Conservation (phyloP, 2,797 vertebrate genomes). For the Gymnocypris eckloni region DNA sequence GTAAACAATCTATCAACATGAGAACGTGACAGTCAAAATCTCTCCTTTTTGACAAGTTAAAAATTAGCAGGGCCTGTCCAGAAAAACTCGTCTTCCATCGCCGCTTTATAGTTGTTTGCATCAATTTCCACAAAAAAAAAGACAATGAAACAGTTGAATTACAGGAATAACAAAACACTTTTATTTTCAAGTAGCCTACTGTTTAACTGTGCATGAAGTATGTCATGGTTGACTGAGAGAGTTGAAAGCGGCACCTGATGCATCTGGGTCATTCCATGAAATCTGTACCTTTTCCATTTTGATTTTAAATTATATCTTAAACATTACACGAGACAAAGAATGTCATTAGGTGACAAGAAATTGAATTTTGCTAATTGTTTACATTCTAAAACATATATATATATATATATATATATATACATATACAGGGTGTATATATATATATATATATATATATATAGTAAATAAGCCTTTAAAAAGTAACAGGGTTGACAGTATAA, state of each 20-base stretch:
- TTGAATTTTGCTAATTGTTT: background rate
- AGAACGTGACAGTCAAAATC: background rate
- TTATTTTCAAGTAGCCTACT: slow-evolving; percentile 24
- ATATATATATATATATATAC: background rate
- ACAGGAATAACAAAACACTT: slow-evolving; percentile 29
- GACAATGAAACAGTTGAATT: slow-evolving; percentile 17
- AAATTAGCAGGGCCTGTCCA: background rate
- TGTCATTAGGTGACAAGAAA: background rate
- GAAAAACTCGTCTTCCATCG: background rate
- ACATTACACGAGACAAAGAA: background rate
- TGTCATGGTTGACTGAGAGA: slow-evolving; percentile 45
- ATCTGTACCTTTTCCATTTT: background rate
- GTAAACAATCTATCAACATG: slow-evolving; percentile 8
- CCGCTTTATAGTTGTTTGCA: background rate
- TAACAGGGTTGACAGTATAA: background rate
- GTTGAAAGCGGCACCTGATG: slow-evolving; percentile 30
- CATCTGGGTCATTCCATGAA: slow-evolving; percentile 23
- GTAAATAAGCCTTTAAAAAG: background rate
- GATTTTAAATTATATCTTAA: slow-evolving; percentile 10
- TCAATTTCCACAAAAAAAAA: background rate
- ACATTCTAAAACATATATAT: background rate
- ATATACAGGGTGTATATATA: background rate
- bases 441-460: background rate
- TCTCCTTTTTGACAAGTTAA: background rate
- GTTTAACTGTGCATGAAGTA: slow-evolving; percentile 52